These are phyloP conservation scores for Eupithecia vulgata DNA, from an alignment of 2,888 invertebrate genomes.

Conservation along the genomic window DNA sequence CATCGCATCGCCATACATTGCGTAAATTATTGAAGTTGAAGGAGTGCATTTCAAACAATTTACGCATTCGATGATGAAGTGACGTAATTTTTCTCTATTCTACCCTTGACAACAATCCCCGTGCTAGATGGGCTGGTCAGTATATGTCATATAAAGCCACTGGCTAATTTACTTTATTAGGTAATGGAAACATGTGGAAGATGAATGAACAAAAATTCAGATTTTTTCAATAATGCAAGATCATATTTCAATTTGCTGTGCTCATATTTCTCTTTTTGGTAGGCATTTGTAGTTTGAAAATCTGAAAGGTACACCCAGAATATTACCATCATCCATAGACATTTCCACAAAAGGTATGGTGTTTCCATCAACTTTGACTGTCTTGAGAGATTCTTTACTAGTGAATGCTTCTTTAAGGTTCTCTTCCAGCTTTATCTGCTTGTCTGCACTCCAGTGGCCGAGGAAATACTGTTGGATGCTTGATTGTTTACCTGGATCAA, in stretches of 20 bases:
- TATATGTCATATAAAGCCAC: not conserved
- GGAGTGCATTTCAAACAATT: too few relatives aligned
- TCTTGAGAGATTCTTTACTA: slow-evolving; percentile 83
- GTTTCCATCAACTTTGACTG: slow-evolving; percentile 91
- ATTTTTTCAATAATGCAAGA: too few relatives aligned
- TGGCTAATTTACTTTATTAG: not conserved
- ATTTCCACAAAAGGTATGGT: slow-evolving; percentile 91
- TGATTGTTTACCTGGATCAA: slow-evolving; percentile 86
- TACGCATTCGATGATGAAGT: too few relatives aligned
- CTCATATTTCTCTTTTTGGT: not conserved
- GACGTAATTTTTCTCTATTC: too few relatives aligned
- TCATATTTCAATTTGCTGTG: too few relatives aligned
- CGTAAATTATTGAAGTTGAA: too few relatives aligned
- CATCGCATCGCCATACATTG: too few relatives aligned
- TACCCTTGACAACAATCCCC: too few relatives aligned
- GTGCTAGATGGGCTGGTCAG: too few relatives aligned
- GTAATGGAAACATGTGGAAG: too few relatives aligned
- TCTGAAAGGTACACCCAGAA: not conserved
- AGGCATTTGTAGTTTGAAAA: not conserved
- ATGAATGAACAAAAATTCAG: too few relatives aligned
- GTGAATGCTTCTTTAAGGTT: slow-evolving; percentile 78
- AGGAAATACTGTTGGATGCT: slow-evolving; percentile 93
- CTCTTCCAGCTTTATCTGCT: slow-evolving; percentile 84
- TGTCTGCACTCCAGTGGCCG: slow-evolving; percentile 89
- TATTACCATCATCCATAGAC: slow-evolving; percentile 91